Evolutionary conservation across 2,113 vertebrate species (phyloP), one percentile per base, ranked within the genome.

Genomic region (Myotis yumanensis): DNA sequence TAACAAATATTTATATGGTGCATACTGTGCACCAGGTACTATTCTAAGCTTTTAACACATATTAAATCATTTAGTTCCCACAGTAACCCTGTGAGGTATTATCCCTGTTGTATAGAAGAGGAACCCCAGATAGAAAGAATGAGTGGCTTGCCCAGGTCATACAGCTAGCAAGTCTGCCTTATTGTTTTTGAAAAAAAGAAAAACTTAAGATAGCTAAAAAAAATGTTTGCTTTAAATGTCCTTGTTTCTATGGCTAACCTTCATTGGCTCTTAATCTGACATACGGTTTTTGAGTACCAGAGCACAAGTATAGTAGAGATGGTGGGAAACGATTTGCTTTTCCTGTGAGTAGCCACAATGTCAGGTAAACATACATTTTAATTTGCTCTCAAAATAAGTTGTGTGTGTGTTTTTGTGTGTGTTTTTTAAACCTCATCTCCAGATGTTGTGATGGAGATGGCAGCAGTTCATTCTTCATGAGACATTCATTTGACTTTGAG

Each of bases 291-390:
- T 81, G 17, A 88, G 52, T 4, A 69, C 2, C 48, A 62, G 57
- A 64, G 51, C 57, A 80, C n/a, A 81, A 71, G 64, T 51, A 32
- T 46, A 62, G n/a, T 89, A 68, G 66, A 92, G 37, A 85, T 85
- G 43, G 11, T 25, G 25, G 11, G 28, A 48, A 91, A 71, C 37
- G 75, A 7, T 83, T 85, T 79, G 40, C 16, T 81, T 76, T 96
- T 81, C 32, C 66, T 66, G 7, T 40, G 51, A 91, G 25, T 79
- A 91, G 71, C 54, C 37, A 89, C 14, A 52, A 15, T 95, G 15
- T 85, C 35, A 94, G 73, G 12, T 85, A 89, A 76, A 91, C 32
- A 30, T 88, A 89, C 85, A 54, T 93, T 94, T 87, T 87, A n/a
- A n/a, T 88, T 69, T 52, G 48, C 79, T 93, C 37, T 85, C 16